phyloP scores from a whole-genome alignment of 2,797 vertebrate species.

The Hoplostethus atlanticus region DNA sequence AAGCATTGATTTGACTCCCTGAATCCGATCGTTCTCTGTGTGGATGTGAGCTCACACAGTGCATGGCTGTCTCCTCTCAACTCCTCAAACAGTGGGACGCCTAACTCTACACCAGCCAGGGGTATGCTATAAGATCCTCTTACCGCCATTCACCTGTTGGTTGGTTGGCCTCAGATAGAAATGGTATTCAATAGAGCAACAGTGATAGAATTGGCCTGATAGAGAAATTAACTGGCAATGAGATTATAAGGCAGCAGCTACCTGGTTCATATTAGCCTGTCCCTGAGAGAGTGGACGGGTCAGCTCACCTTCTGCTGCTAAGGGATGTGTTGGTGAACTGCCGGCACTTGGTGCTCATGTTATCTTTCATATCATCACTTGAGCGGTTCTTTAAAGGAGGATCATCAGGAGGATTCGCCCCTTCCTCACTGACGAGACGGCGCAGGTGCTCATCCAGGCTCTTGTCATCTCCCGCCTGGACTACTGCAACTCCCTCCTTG shows the following conservation, averaged over 20 bases:
- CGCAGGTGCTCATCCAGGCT: not conserved
- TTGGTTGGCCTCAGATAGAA: constrained; percentile 9
- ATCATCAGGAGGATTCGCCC: too few relatives aligned
- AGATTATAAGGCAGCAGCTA: constrained; percentile 19
- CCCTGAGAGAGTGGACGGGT: not conserved
- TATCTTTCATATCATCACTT: constrained; percentile 11
- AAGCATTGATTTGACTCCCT: constrained; percentile 57
- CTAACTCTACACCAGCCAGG: constrained; percentile 41
- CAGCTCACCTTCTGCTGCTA: constrained; percentile 14
- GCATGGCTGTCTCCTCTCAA: constrained; percentile 30
- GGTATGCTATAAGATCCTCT: constrained; percentile 45
- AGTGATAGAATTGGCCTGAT: constrained; percentile 20
- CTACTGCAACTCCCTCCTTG: too few relatives aligned
- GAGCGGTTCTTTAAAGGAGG: not conserved
- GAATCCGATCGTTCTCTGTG: constrained; percentile 8
- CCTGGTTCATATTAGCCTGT: not conserved
- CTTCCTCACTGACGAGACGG: too few relatives aligned
- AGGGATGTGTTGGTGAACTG: constrained; percentile 2
- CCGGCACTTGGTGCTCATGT: not conserved
- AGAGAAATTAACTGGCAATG: constrained; percentile 15
- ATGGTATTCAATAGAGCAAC: constrained; percentile 15
- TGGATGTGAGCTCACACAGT: constrained; percentile 40
- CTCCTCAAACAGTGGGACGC: constrained; percentile 47
- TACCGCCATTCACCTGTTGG: constrained; percentile 29
- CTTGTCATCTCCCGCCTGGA: too few relatives aligned